Base-by-base conservation (phyloP, 2,888 invertebrate genomes). In the Erebia aethiops region DNA sequence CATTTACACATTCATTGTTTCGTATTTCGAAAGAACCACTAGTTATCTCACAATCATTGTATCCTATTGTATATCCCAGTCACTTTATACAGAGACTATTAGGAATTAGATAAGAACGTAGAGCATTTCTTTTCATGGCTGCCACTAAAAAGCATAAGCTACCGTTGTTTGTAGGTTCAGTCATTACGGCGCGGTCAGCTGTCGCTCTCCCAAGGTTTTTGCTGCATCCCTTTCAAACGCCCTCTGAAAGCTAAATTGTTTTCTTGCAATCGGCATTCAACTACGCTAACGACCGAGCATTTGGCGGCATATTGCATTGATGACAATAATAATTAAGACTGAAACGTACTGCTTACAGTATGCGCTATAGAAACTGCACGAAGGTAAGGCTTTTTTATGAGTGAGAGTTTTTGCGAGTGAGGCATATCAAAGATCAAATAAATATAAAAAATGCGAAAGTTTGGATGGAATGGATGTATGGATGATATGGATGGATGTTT, bases 191-290 rank as follows among this genome's bases (percentile, higher is more conserved):
- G 78, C 79, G 84, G 89, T 87, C 91, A 91, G 90, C 90, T 91
- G 91, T 83, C 88, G 83, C 84, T 86, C 87, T 91, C 91, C 85
- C 91, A 91, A 82, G 79, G 89, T 91, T 91, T 91, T 91, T 91
- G 87, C 82, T 67, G 69, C 76, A 70, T 77, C 77, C 73, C 78
- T 76, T 75, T 57, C 70, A 52, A 74, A 72, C 80, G 80, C 83
- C 81, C 81, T 75, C 80, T 52, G 16, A 78, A 79, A 81, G 83
- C 84, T 86, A 88, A 91, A 90, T 90, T 89, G 87, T 91, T 90
- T 90, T 90, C 90, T 90, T 90, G 87, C 67, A 74, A 71, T 72
- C 66, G 66, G 58, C 71, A 63, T 74, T 54, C 46, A 65, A 69
- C 65, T 61, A 63, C 67, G 69, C 73, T 74, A 73, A 73, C 73